Evolutionary conservation across 2,888 invertebrate genomes (phyloP).

Genomic region (Beris morrisii): DNA sequence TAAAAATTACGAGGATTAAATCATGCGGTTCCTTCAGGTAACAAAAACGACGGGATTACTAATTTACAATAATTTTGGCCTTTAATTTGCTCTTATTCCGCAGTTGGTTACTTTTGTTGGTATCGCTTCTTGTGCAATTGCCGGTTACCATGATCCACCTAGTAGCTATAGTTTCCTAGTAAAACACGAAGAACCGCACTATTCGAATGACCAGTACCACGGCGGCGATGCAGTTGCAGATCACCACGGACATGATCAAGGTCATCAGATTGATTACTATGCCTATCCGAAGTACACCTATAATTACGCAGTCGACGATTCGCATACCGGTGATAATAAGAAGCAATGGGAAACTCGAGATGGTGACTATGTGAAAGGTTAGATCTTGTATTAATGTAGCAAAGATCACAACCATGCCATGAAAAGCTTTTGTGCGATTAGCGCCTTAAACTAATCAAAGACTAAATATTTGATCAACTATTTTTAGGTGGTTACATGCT

Average conservation of each 20-base stretch:
- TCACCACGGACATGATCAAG: slow-evolving; percentile 45
- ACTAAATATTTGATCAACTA: too few species aligned
- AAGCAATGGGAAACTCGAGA: slow-evolving; percentile 59
- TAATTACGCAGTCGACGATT: slow-evolving; percentile 58
- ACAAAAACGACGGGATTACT: background rate
- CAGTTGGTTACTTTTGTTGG: slow-evolving; percentile 38
- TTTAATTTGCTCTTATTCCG: background rate
- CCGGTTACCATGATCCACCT: slow-evolving; percentile 43
- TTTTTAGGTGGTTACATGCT: slow-evolving; percentile 54
- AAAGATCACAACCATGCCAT: too few species aligned
- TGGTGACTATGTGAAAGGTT: slow-evolving; percentile 59
- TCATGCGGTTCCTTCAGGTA: too few species aligned
- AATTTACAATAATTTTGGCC: background rate
- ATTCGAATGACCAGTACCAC: slow-evolving; percentile 39
- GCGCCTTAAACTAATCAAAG: too few species aligned
- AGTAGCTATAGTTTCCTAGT: slow-evolving; percentile 48
- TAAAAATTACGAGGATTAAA: too few species aligned
- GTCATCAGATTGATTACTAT: slow-evolving; percentile 53
- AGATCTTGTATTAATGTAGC: background rate
- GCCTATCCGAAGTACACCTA: slow-evolving; percentile 57
- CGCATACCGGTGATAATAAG: slow-evolving; percentile 58
- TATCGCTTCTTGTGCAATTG: slow-evolving; percentile 42
- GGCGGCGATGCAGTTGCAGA: background rate
- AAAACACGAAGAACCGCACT: slow-evolving; percentile 47
- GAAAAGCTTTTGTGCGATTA: too few species aligned